Conservation (phyloP, 2,113 vertebrate species). For the Cathartes aura region DNA sequence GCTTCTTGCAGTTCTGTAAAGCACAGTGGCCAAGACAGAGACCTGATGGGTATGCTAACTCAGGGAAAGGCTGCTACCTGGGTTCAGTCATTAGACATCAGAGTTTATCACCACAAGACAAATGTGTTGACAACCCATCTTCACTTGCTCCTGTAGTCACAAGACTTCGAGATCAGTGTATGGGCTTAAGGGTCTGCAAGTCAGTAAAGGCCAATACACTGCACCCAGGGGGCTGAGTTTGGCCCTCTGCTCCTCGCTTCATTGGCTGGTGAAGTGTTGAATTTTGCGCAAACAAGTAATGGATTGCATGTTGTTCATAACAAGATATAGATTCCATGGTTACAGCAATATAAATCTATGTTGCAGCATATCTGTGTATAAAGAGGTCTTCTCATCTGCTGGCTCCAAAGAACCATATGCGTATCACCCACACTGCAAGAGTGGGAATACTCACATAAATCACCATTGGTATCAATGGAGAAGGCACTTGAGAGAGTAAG, state of each 20-base stretch:
- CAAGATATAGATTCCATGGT: background rate
- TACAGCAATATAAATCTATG: background rate
- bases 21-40: background rate
- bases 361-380: background rate
- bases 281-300: background rate
- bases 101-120: background rate
- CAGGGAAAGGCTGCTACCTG: background rate
- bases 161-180: background rate
- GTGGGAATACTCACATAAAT: background rate
- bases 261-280: background rate
- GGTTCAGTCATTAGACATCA: background rate
- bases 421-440: background rate
- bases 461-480: background rate
- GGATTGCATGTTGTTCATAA: background rate
- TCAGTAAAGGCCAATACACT: background rate
- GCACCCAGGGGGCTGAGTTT: rapidly evolving
- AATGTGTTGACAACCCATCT: background rate
- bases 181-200: background rate
- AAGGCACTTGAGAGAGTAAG: background rate
- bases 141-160: background rate
- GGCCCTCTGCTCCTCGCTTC: background rate
- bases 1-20: background rate
- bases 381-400: background rate
- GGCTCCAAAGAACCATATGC: background rate
- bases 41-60: background rate